These are phyloP conservation scores for Fulmarus glacialis DNA, from an alignment of 2,113 vertebrate species.

Conservation along the genomic window DNA sequence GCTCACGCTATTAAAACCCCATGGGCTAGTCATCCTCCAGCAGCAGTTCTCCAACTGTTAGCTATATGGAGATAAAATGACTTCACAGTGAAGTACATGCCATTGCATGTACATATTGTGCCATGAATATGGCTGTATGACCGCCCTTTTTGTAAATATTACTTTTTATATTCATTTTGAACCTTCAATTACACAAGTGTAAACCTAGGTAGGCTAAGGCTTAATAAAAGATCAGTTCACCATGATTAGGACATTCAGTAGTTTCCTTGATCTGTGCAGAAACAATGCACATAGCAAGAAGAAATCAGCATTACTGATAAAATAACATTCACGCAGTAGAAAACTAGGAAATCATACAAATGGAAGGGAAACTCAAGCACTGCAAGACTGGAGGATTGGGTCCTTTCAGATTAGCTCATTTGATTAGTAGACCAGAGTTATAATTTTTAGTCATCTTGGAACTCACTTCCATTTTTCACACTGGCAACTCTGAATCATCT, in stretches of 20 bases:
- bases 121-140: background rate
- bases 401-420: background rate
- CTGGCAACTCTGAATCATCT: slow-evolving; percentile 49
- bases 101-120: background rate
- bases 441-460: slow-evolving; percentile 13
- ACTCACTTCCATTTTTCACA: slow-evolving; percentile 1
- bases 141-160: background rate
- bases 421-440: background rate
- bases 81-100: background rate
- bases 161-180: background rate
- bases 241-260: background rate
- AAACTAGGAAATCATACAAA: background rate
- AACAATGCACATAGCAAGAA: background rate
- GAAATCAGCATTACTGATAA: background rate
- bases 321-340: background rate
- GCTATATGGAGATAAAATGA: background rate
- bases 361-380: background rate
- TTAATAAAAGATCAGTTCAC: background rate
- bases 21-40: background rate
- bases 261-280: background rate
- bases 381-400: background rate
- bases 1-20: background rate
- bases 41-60: background rate
- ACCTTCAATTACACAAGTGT: background rate
- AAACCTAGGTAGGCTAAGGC: background rate